A percentile compares a stretch with the other conserved stretches of the same genome.
Evolutionary conservation across 2,888 invertebrate species (phyloP).

Genomic region (Leptinotarsa juncta): DNA sequence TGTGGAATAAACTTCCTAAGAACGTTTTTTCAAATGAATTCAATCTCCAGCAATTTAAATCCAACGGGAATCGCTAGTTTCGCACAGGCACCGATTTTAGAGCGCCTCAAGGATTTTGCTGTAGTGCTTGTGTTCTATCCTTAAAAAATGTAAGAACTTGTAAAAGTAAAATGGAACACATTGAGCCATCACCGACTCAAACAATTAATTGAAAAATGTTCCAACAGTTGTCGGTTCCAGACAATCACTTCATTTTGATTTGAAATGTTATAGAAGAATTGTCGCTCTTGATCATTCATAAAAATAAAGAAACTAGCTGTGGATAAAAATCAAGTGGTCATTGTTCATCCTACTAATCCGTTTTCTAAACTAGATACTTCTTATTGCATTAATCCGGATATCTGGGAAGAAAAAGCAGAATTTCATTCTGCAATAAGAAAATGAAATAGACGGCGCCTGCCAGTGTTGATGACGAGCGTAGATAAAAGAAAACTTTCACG

Average conservation of each 20-base stretch:
- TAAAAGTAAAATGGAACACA: no score
- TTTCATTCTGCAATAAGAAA: constrained; percentile 30
- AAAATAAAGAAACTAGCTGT: neutral
- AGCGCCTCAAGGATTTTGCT: no score
- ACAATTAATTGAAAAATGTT: no score
- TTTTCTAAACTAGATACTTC: neutral
- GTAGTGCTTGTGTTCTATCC: no score
- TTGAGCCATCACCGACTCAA: no score
- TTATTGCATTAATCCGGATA: constrained; percentile 14
- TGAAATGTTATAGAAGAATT: neutral
- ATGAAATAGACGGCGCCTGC: constrained; percentile 40
- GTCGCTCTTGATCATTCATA: neutral
- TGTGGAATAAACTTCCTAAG: no score
- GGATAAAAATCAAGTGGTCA: neutral
- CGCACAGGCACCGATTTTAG: no score
- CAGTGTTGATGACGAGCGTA: constrained; percentile 56
- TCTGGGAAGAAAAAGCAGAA: constrained; percentile 25
- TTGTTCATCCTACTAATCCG: neutral
- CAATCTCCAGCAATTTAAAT: no score
- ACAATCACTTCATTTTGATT: neutral
- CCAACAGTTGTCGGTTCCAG: no score
- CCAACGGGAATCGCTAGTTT: no score
- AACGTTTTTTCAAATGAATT: no score
- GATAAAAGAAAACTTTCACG: constrained; percentile 63
- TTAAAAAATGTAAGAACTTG: no score